Percentiles rank a stretch among this genome's conserved stretches.
Conservation (phyloP, 2,888 invertebrate species). For the Hirtodrosophila cameraria region DNA sequence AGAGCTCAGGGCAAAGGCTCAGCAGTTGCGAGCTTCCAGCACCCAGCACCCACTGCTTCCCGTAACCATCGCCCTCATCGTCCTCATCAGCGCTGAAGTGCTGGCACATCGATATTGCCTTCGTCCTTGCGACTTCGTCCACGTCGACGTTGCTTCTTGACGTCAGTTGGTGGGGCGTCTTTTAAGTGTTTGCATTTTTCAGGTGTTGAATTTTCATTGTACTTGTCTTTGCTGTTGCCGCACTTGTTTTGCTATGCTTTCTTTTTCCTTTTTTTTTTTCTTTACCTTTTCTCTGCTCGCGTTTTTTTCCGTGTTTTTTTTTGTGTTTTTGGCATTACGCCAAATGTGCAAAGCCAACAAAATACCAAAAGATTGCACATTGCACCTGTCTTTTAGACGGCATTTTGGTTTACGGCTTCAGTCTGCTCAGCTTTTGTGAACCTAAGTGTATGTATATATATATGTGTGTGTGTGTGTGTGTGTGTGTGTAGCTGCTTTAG, state of each 20-base stretch:
- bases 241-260: slow-evolving; percentile 62
- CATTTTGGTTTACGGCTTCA: slow-evolving; percentile 64
- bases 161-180: slow-evolving; percentile 49
- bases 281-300: background rate
- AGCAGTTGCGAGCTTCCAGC: slow-evolving; percentile 3
- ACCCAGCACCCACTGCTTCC: background rate
- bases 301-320: slow-evolving; percentile 13
- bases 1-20: slow-evolving; percentile 34
- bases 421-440: slow-evolving; percentile 51
- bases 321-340: slow-evolving; percentile 78
- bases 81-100: slow-evolving; percentile 42
- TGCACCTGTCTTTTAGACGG: slow-evolving; percentile 72
- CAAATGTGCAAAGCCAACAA: slow-evolving; percentile 82
- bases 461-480: slow-evolving; percentile 15
- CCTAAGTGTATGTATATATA: slow-evolving; percentile 24
- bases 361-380: slow-evolving; percentile 78
- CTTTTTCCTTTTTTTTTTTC: slow-evolving; percentile 3
- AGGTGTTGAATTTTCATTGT: slow-evolving; percentile 80
- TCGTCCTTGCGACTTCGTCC: slow-evolving; percentile 29
- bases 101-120: slow-evolving; percentile 54
- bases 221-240: slow-evolving; percentile 70
- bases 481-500: slow-evolving; percentile 29
- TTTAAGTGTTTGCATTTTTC: slow-evolving; percentile 78
- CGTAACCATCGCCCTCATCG: slow-evolving; percentile 8
- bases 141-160: slow-evolving; percentile 40